Percentiles rank a stretch among this genome's conserved stretches.
phyloP scores from a whole-genome alignment of 2,888 invertebrate genomes.

The Escarpia spicata region DNA sequence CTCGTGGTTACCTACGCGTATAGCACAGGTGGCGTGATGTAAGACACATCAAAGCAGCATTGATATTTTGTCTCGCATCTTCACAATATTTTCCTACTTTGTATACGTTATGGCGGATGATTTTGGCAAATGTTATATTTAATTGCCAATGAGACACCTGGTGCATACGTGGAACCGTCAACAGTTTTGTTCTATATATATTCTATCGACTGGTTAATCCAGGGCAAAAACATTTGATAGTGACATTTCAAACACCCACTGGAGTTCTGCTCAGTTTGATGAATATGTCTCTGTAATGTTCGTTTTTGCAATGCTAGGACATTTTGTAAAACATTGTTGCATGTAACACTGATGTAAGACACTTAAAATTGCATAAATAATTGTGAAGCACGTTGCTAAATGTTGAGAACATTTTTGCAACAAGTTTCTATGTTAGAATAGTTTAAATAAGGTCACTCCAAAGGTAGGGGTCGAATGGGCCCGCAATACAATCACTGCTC shows the following conservation, averaged over 20 bases:
- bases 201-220: not conserved
- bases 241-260: not conserved
- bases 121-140: not conserved
- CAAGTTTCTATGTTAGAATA: not conserved
- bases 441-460: not conserved
- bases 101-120: not conserved
- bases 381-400: not conserved
- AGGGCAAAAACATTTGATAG: not conserved
- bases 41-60: not conserved
- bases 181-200: not conserved
- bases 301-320: not conserved
- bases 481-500: not conserved
- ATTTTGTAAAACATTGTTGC: not conserved
- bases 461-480: not conserved
- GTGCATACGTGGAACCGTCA: not conserved
- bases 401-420: not conserved
- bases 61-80: not conserved
- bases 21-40: not conserved
- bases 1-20: not conserved
- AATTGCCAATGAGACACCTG: not conserved
- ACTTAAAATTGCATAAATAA: not conserved
- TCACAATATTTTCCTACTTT: not conserved
- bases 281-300: not conserved
- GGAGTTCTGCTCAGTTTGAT: not conserved
- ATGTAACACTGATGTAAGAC: not conserved